Evolutionary conservation across 2,113 vertebrate genomes (phyloP).

Genomic region (Paracanthobrama guichenoti): DNA sequence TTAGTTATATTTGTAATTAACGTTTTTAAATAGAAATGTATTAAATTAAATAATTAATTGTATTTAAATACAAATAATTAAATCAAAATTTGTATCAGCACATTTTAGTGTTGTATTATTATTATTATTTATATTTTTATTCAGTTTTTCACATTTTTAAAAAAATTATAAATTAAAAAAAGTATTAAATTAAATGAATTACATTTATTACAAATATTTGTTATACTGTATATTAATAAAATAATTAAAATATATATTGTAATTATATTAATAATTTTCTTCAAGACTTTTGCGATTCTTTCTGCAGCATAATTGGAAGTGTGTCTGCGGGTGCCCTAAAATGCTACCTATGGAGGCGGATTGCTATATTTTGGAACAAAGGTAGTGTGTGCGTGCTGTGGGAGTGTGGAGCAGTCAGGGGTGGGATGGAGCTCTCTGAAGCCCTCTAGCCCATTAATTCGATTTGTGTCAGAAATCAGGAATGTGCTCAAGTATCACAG

Average conservation of each 20-base stretch:
- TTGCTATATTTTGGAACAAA: background rate
- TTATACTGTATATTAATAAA: background rate
- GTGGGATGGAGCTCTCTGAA: constrained; percentile 56
- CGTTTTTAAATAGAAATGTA: too few species aligned
- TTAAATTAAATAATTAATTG: too few species aligned
- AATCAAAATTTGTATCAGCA: background rate
- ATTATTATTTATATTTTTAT: background rate
- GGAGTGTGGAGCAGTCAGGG: constrained; percentile 17
- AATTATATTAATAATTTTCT: too few species aligned
- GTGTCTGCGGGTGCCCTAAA: background rate
- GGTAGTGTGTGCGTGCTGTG: constrained; percentile 40
- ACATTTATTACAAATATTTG: background rate
- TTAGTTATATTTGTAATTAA: too few species aligned
- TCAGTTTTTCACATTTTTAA: too few species aligned
- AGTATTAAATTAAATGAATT: background rate
- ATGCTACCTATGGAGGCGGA: background rate
- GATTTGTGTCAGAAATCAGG: constrained; percentile 81
- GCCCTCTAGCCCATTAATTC: constrained; percentile 72
- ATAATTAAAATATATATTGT: background rate
- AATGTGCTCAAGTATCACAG: constrained; percentile 79
- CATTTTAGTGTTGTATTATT: background rate
- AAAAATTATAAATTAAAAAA: too few species aligned
- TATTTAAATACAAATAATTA: too few species aligned
- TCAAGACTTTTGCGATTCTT: background rate
- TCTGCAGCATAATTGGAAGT: background rate